Base-by-base conservation (phyloP, 2,888 invertebrate species). In the Geophilus truncorum region DNA sequence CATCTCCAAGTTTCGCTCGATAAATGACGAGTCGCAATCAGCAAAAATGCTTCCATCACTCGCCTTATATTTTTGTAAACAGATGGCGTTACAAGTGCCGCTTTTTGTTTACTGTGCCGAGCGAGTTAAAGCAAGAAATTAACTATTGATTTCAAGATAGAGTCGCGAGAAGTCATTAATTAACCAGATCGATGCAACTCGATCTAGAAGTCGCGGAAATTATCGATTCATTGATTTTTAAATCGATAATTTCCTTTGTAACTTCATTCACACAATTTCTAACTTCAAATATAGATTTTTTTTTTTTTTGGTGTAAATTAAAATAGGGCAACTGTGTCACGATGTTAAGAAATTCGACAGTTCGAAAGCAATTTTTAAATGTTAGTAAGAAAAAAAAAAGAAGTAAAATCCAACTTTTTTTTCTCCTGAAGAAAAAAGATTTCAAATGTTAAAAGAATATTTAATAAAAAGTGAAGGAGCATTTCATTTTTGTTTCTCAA, bases 401-500 rank as follows among this genome's bases (percentile, higher is more conserved):
- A 7, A 62, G 10, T 4, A 18, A 23, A 23, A 62, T n/a, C n/a
- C n/a, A n/a, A n/a, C n/a, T n/a, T n/a, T n/a, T n/a, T n/a, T n/a
- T n/a, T n/a, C n/a, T n/a, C n/a, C n/a, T n/a, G n/a, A 23, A 18
- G 5, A 62, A 23, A 62, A 62, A 62, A 40, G 40, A 40, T 40
- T 40, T 12, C 40, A 40, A 40, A 40, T 40, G 40, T 40, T 62
- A 21, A 62, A 62, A 23, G 57, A 62, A 62, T 62, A 62, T 62
- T 62, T 62, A 62, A 62, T 62, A 62, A 62, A 62, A 62, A 62
- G 57, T 62, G 57, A 62, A 62, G 57, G 21, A 62, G 57, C 57
- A 23, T 62, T 62, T 62, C 57, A 62, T 62, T 62, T 62, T 62
- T 62, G 57, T 62, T 62, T 62, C 57, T 62, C 57, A 62, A 62